Base-by-base conservation (phyloP, 1,140 invertebrate genomes). In the Hyphantria cunea region DNA sequence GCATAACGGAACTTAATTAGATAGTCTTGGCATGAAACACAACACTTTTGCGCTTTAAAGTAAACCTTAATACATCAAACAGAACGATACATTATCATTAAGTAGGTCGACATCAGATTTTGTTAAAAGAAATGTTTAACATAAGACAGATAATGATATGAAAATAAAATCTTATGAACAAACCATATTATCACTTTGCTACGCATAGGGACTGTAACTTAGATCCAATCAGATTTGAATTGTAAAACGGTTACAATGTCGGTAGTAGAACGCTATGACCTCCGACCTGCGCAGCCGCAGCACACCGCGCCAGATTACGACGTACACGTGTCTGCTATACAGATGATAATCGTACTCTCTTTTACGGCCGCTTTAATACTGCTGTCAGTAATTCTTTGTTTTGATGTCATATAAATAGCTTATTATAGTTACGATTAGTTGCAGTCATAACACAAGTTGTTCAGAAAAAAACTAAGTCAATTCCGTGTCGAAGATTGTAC, bases 351-450 rank as follows among this genome's bases (percentile, higher is more conserved):
- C 74, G 71, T 68, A 71, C 59, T 62, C 56, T 66, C 64, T 60
- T 70, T 84, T 83, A 82, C 72, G 66, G 72, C 48, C 48, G 66
- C 67, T 72, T 78, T 76, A 80, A 75, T 65, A 63, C 76, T 64
- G 66, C 74, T 60, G 70, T 70, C 70, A 58, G 72, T 48, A 55
- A 64, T 47, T 63, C 70, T 78, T 77, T 82, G 78, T 78, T 79
- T 75, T 78, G 70, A 81, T 79, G 79, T 74, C 76, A 74, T 77
- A 76, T 79, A 80, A 85, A 83, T 80, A 82, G 67, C 75, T 53
- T 54, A 68, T 70, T 71, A 75, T 68, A 71, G 64, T 66, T 65
- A 50, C 64, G 66, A 74, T 77, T 72, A 68, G 63, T 39, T 54
- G 12, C 56, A 69, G 69, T 64, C 67, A 61, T 63, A 49, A 59